Conservation (phyloP, 2,113 vertebrate genomes). For the Labeo rohita region DNA sequence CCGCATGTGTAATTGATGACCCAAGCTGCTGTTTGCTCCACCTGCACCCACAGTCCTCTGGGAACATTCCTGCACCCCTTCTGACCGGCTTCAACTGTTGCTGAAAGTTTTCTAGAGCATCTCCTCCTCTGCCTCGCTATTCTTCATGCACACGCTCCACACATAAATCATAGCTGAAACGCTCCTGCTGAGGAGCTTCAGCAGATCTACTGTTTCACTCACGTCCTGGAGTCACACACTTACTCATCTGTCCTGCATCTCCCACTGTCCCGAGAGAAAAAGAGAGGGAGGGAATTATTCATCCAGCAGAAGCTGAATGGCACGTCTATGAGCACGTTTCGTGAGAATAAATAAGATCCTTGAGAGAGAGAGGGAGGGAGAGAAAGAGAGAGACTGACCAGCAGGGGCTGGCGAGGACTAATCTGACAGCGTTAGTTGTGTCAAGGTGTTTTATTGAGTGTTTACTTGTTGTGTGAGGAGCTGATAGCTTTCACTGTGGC, state of each 20-base stretch:
- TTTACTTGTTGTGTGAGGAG: conserved; percentile 24
- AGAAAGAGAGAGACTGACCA: conserved; percentile 21
- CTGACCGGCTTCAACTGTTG: conserved; percentile 28
- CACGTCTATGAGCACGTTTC: neutral
- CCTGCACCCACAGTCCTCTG: conserved; percentile 41
- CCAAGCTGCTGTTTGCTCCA: conserved; percentile 28
- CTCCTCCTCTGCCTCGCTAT: conserved; percentile 10
- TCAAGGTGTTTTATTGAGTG: conserved; percentile 36
- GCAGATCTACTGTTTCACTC: conserved; percentile 38
- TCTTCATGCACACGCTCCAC: conserved; percentile 14
- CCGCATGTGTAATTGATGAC: conserved; percentile 30
- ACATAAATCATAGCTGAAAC: conserved; percentile 49
- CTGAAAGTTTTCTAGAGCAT: conserved; percentile 52
- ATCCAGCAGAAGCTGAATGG: neutral
- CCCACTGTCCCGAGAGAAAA: neutral
- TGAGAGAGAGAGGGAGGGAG: neutral
- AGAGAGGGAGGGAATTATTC: neutral
- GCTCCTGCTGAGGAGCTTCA: conserved; percentile 16
- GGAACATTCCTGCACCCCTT: conserved; percentile 23
- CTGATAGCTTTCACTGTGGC: conserved; percentile 50
- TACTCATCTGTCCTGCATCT: conserved; percentile 6
- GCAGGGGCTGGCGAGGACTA: neutral
- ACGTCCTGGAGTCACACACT: conserved; percentile 5
- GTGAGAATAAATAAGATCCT: neutral
- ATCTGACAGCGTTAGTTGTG: conserved; percentile 4